Base-by-base conservation (phyloP, 2,888 invertebrate genomes). In the Hoplodrina blanda region DNA sequence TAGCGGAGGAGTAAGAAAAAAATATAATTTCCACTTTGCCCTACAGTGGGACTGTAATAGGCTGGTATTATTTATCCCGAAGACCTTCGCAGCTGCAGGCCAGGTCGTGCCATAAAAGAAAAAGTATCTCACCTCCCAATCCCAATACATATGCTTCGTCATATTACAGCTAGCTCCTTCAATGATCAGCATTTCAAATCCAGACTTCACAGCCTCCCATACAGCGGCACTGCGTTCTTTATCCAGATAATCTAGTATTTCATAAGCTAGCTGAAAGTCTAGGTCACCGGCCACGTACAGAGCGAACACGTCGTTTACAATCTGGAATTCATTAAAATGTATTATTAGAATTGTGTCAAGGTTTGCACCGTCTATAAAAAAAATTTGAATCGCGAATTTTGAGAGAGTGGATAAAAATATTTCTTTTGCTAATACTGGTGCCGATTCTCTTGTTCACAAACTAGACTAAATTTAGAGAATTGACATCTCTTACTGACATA, bases 91-190 rank as follows among this genome's bases (percentile, higher is more conserved):
- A n/a, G n/a, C n/a, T n/a, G n/a, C n/a, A n/a, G n/a, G n/a, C n/a
- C n/a, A n/a, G n/a, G n/a, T n/a, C n/a, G n/a, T n/a, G n/a, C n/a
- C n/a, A n/a, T n/a, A n/a, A n/a, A n/a, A n/a, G n/a, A n/a, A n/a
- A n/a, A n/a, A n/a, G n/a, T n/a, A n/a, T n/a, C 73, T 76, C 79
- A 95, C 96, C 92, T 93, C 91, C 95, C 95, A 95, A 61, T 95
- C 93, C 81, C 89, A 89, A 76, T 92, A 94, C 57, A 91, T 57
- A 8, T 86, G 82, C 69, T 87, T 92, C 0, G 92, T 93, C 90
- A 95, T 92, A 20, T 84, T 85, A 44, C 91, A 91, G 5, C 62
- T 77, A 15, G 91, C 91, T 19, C 89, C 90, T 41, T 93, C 92
- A 11, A 83, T 90, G 66, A 88, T 87, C 61, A 95, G 65, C 69